Conservation (phyloP, 2,797 vertebrate genomes). For the Pachyuromys duprasi region DNA sequence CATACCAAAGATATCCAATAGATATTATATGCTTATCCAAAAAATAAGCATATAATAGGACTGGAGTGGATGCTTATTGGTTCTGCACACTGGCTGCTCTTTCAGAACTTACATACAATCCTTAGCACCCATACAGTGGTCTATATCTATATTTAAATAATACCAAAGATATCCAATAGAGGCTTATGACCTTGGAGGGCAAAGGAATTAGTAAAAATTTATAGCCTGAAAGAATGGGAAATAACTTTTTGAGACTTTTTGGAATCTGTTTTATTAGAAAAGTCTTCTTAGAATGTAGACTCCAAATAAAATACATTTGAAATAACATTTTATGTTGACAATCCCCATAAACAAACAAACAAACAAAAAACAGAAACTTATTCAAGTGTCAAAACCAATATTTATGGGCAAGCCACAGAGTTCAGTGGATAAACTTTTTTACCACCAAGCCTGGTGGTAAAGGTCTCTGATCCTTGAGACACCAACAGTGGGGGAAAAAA, state of each 20-base stretch:
- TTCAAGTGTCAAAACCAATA: background rate
- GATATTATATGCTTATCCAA: too few species aligned
- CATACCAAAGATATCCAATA: background rate
- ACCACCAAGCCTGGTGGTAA: too few species aligned
- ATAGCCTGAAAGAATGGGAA: background rate
- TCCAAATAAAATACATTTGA: background rate
- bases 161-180: background rate
- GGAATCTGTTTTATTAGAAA: background rate
- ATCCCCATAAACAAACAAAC: background rate
- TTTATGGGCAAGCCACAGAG: accelerated
- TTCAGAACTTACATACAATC: background rate
- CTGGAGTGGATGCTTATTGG: background rate
- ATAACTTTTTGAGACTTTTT: background rate
- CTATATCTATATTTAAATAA: background rate
- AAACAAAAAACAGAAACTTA: background rate
- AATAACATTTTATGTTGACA: background rate
- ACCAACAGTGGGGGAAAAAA: background rate
- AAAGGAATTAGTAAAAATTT: background rate
- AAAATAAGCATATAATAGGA: background rate
- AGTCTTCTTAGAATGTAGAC: background rate
- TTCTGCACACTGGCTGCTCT: background rate
- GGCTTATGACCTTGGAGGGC: background rate
- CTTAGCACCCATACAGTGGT: background rate
- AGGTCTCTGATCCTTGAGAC: background rate
- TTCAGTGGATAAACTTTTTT: background rate